These are phyloP conservation scores for Eunapius fragilis DNA, from an alignment of 37 sponge, comb jelly and placozoan genomes.

Conservation along the genomic window DNA sequence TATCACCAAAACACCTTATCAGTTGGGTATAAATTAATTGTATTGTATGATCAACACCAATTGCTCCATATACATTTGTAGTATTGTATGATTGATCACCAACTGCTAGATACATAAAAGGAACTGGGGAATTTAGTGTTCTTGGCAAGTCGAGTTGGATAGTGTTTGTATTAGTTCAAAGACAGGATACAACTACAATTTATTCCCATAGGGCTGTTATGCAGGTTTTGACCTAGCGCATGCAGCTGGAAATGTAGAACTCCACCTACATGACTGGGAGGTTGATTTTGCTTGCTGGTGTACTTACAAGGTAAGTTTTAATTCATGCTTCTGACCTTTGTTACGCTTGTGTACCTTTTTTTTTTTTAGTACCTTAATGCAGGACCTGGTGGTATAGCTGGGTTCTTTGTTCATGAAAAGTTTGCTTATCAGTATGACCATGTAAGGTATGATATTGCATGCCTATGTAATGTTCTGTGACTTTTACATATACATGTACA, in stretches of 20 bases:
- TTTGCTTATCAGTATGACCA: conserved; percentile 69
- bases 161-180: too few species aligned
- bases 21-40: too few species aligned
- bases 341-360: too few species aligned
- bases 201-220: conserved; percentile 64
- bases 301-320: conserved; percentile 73
- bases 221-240: conserved; percentile 95
- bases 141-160: too few species aligned
- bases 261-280: conserved; percentile 90
- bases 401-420: conserved; percentile 91
- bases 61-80: too few species aligned
- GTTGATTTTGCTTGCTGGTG: conserved; percentile 97
- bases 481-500: background rate
- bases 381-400: conserved; percentile 87
- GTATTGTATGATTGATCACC: too few species aligned
- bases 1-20: too few species aligned
- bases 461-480: background rate
- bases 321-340: too few species aligned
- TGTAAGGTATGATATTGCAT: conserved; percentile 38
- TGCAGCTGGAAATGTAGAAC: conserved; percentile 93
- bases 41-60: too few species aligned
- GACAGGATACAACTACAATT: background rate
- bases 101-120: too few species aligned
- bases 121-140: too few species aligned
- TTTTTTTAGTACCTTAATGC: conserved; percentile 68